A percentile compares a stretch with the other conserved stretches of the same genome.
These are phyloP conservation scores for Eulithis prunata DNA, from an alignment of 2,888 invertebrate genomes.

Conservation along the genomic window DNA sequence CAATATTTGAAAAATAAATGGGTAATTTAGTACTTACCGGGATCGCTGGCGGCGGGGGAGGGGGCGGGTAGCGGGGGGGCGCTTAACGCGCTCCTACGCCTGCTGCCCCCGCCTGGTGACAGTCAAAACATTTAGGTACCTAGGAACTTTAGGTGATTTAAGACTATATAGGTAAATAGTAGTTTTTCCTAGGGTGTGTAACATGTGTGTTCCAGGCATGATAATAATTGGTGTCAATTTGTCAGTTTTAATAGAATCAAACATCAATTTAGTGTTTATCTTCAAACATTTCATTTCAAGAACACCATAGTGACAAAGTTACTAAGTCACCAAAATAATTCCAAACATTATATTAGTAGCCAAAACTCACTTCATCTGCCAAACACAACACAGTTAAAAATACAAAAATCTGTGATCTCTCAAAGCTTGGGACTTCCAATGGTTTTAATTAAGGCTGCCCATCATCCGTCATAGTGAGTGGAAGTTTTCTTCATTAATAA, in stretches of 20 bases:
- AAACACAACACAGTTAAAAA: slow-evolving; percentile 21
- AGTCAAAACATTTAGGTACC: slow-evolving; percentile 17
- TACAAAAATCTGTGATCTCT: slow-evolving; percentile 27
- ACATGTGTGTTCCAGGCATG: no score
- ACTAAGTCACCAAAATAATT: not conserved
- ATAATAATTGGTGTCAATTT: no score
- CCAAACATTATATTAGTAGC: not conserved
- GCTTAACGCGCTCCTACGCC: slow-evolving; percentile 77
- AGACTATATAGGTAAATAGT: no score
- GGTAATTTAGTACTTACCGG: slow-evolving; percentile 50
- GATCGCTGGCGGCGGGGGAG: slow-evolving; percentile 60
- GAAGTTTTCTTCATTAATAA: slow-evolving; percentile 37
- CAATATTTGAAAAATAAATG: no score
- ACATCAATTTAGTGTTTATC: no score
- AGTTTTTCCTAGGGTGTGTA: no score
- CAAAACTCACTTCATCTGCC: not conserved
- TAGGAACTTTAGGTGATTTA: no score
- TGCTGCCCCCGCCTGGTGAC: slow-evolving; percentile 77
- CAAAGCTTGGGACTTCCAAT: slow-evolving; percentile 22
- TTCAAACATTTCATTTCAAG: no score
- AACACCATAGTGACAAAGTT: no score
- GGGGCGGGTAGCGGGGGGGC: slow-evolving; percentile 77
- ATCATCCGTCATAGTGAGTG: slow-evolving; percentile 16
- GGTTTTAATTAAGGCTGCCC: slow-evolving; percentile 28
- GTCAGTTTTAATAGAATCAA: no score